Conservation (phyloP, 1,140 invertebrate species). For the Neodiprion virginianus region DNA sequence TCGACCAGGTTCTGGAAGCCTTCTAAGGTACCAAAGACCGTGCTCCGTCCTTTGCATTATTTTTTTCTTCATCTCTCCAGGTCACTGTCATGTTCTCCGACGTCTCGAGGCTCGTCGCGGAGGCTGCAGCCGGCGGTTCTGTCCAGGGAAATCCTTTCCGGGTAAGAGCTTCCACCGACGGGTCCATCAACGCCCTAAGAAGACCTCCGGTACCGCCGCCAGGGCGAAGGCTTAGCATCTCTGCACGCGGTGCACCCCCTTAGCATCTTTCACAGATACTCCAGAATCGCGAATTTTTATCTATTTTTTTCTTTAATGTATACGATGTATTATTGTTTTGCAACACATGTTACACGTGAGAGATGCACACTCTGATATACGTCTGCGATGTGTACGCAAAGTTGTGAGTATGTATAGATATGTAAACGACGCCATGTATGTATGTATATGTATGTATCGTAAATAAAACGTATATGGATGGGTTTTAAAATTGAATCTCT, state of each 20-base stretch:
- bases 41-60: not conserved
- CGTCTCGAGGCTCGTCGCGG: slow-evolving; percentile 31
- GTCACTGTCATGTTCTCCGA: slow-evolving; percentile 41
- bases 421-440: too few relatives aligned
- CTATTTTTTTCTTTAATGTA: not conserved
- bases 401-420: too few relatives aligned
- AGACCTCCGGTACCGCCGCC: slow-evolving; percentile 25
- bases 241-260: slow-evolving; percentile 43
- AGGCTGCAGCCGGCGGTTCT: slow-evolving; percentile 28
- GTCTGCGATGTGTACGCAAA: too few relatives aligned
- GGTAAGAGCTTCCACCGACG: slow-evolving; percentile 69
- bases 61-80: slow-evolving; percentile 27
- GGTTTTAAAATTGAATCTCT: too few relatives aligned
- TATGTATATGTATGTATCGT: too few relatives aligned
- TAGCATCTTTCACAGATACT: not conserved
- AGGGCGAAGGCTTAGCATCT: slow-evolving; percentile 54
- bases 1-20: slow-evolving; percentile 70
- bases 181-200: slow-evolving; percentile 38
- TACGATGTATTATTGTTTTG: too few relatives aligned
- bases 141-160: slow-evolving; percentile 59
- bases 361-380: too few relatives aligned
- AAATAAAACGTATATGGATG: too few relatives aligned
- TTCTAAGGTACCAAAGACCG: not conserved
- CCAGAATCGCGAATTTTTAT: not conserved
- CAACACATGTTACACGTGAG: too few relatives aligned